Percentiles rank a stretch among this genome's conserved stretches.
Conservation (phyloP, 1,140 invertebrate genomes). For the Conus betulinus region DNA sequence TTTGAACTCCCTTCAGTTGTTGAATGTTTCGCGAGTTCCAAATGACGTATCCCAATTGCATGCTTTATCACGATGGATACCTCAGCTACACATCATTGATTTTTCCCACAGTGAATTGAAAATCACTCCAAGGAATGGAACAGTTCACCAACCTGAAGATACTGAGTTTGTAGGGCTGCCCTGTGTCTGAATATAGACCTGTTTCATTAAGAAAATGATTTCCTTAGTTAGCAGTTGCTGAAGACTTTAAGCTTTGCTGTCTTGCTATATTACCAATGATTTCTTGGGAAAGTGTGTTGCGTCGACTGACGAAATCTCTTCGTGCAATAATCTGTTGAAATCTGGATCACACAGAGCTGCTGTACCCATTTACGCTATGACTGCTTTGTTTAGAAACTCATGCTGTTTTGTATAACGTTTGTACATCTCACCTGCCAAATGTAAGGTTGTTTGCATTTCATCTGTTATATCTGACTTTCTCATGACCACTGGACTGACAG, state of each 20-base stretch:
- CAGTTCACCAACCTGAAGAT: not conserved
- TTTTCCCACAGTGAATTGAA: not conserved
- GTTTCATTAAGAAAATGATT: slow-evolving; percentile 29
- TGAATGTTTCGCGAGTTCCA: not conserved
- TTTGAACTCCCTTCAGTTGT: too few relatives aligned
- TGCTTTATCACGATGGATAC: not conserved
- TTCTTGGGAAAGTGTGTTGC: slow-evolving; percentile 30
- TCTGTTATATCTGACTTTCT: slow-evolving; percentile 26
- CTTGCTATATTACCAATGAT: slow-evolving; percentile 3
- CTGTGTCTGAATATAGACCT: not conserved
- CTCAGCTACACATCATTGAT: not conserved
- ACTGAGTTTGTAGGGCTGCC: not conserved
- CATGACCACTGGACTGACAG: slow-evolving; percentile 10
- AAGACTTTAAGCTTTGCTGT: too few relatives aligned
- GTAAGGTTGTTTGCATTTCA: slow-evolving; percentile 42
- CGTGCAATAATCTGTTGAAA: too few relatives aligned
- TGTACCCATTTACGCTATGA: slow-evolving; percentile 45
- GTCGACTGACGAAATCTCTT: slow-evolving; percentile 25
- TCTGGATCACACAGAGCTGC: too few relatives aligned
- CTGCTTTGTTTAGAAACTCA: slow-evolving; percentile 53
- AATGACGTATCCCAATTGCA: not conserved
- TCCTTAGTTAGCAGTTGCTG: not conserved
- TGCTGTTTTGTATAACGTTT: slow-evolving; percentile 27
- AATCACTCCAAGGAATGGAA: too few relatives aligned
- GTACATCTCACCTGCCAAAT: not conserved